Evolutionary conservation across 2,113 vertebrate species (phyloP), one percentile per base, ranked within the genome.

Genomic region (Progne subis): DNA sequence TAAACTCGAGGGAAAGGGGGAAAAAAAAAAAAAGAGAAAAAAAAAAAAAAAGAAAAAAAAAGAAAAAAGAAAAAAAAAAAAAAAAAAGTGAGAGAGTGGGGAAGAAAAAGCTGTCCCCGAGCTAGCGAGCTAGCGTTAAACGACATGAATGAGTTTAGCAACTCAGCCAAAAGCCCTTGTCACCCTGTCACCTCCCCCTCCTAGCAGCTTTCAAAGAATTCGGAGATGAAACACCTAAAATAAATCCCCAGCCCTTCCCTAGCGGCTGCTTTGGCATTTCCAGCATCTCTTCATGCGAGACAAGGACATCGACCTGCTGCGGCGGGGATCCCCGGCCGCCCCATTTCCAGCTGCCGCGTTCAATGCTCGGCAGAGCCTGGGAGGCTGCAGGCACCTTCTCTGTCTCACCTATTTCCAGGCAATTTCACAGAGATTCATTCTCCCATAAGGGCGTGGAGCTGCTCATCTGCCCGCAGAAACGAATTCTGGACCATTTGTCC

Each of bases 291-390:
- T 65, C 53, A 17, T 44, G n/a, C n/a, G 43, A 32, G 46, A 25
- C 31, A 19, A 29, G 24, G 53, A 59, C 46, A n/a, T 13, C 1
- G 25, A 28, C 68, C 86, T 71, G 39, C 24, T n/a, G 21, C 23
- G 8, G 6, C 3, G 7, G 25, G 29, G 37, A 41, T 3, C 7
- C 14, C 24, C 11, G 3, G 31, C 43, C 24, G 2, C 9, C 31
- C 21, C 44, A 2, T 14, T 20, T 5, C 76, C 50, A 15, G 19
- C 26, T 8, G 15, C 34, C 12, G 3, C 5, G 6, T 2, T 37
- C 37, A 16, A 24, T 32, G 19, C 34, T 37, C 5, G 57, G 23
- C 56, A 76, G 47, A 83, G 28, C 8, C 11, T 9, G 41, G 11
- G 13, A 37, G 24, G 1, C 18, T 46, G 52, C 68, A 29, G 75